phyloP scores from a whole-genome alignment of 1,140 invertebrate species.

The Eumeta japonica region DNA sequence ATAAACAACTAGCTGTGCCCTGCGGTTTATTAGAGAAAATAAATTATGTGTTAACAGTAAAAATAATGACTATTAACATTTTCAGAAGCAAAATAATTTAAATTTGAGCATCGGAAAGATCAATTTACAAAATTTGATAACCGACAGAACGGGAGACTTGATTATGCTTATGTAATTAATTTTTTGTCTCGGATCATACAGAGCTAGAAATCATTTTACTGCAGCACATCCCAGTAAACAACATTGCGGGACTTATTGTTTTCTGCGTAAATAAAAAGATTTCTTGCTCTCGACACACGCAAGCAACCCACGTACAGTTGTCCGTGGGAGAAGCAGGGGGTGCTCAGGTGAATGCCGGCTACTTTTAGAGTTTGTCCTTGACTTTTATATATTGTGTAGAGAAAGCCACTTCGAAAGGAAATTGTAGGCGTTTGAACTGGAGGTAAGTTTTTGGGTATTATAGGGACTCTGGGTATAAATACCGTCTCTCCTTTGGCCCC shows the following conservation, averaged over 20 bases:
- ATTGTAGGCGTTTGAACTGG: conserved; percentile 51
- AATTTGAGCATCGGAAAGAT: too few relatives aligned
- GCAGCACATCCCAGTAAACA: neutral
- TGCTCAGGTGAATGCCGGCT: conserved; percentile 19
- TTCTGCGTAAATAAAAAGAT: too few relatives aligned
- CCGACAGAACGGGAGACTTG: too few relatives aligned
- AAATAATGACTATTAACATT: too few relatives aligned
- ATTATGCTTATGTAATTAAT: too few relatives aligned
- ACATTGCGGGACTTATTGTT: too few relatives aligned
- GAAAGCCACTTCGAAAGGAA: conserved; percentile 53
- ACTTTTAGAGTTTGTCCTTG: conserved; percentile 51
- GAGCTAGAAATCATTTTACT: neutral
- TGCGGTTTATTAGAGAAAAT: too few relatives aligned
- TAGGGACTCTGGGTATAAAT: conserved; percentile 33
- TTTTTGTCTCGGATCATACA: neutral
- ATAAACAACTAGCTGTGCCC: too few relatives aligned
- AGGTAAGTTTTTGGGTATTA: conserved; percentile 36
- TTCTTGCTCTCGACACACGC: conserved; percentile 17
- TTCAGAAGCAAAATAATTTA: too few relatives aligned
- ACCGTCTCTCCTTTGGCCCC: conserved; percentile 31
- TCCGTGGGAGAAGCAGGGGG: conserved; percentile 18
- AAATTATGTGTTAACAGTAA: too few relatives aligned
- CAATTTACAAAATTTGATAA: too few relatives aligned
- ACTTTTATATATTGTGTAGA: conserved; percentile 59
- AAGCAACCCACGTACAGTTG: conserved; percentile 21